Evolutionary conservation across 2,888 invertebrate genomes (phyloP).

Genomic region (Euphydryas editha): DNA sequence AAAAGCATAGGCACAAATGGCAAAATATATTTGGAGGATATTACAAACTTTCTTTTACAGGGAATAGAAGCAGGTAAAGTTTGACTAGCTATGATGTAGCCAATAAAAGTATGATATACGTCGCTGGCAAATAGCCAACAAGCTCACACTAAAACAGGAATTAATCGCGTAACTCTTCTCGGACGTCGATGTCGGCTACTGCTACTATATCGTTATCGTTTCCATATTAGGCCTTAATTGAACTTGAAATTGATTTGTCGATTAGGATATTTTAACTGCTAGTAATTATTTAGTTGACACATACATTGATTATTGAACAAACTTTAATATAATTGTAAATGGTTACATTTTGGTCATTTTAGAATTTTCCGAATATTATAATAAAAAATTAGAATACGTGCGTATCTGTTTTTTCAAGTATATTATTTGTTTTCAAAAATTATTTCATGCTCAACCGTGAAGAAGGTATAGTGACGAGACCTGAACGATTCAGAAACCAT

Average conservation of each 20-base stretch:
- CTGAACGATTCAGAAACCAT: too few relatives aligned
- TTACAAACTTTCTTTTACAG: background rate
- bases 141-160: background rate
- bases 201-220: conserved; percentile 3
- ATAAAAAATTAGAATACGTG: too few relatives aligned
- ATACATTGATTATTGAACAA: background rate
- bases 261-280: background rate
- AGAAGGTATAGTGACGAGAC: too few relatives aligned
- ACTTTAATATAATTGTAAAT: background rate
- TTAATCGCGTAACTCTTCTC: background rate
- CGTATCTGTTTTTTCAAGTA: too few relatives aligned
- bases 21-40: background rate
- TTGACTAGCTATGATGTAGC: background rate
- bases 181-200: background rate
- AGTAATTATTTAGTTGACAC: background rate
- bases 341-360: too few relatives aligned
- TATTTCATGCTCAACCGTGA: too few relatives aligned
- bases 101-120: background rate
- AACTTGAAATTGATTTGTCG: background rate
- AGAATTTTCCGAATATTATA: too few relatives aligned
- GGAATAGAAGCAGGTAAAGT: background rate
- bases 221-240: background rate
- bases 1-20: background rate
- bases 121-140: background rate
- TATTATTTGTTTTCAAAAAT: too few relatives aligned